Evolutionary conservation across 2,797 vertebrate genomes (phyloP).

Genomic region (Pipistrellus nathusii): DNA sequence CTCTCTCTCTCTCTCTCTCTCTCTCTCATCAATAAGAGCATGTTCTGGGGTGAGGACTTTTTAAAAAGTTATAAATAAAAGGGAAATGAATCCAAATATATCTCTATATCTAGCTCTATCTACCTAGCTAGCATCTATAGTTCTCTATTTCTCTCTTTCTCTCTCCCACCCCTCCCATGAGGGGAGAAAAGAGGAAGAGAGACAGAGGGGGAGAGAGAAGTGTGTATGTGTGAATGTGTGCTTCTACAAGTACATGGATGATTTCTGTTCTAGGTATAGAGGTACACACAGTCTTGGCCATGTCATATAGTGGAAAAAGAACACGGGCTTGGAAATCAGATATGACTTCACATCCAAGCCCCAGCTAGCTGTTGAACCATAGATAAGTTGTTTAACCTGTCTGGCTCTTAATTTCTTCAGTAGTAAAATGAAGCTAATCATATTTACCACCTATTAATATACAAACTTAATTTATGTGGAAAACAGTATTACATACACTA

Average conservation of each 20-base stretch:
- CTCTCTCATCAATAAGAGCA: neutral
- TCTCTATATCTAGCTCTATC: neutral
- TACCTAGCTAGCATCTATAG: neutral
- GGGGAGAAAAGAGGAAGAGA: neutral
- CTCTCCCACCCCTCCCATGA: neutral
- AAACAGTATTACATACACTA: neutral
- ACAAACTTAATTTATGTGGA: conserved; percentile 15
- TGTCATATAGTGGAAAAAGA: neutral
- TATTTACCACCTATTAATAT: conserved; percentile 12
- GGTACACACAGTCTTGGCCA: neutral
- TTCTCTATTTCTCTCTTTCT: neutral
- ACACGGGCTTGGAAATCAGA: neutral
- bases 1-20: neutral
- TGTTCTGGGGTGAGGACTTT: neutral
- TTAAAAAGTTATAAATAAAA: conserved; percentile 49
- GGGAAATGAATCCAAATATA: neutral
- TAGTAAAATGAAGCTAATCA: conserved; percentile 26
- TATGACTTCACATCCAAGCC: neutral
- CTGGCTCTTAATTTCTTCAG: conserved; percentile 37
- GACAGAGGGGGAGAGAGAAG: neutral
- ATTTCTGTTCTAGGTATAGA: neutral
- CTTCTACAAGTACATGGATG: neutral
- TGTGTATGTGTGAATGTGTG: neutral
- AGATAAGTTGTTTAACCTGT: conserved; percentile 5
- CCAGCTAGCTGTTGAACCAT: neutral